These are phyloP conservation scores for Odocoileus virginianus DNA, from an alignment of 2,113 vertebrate species.

Conservation along the genomic window DNA sequence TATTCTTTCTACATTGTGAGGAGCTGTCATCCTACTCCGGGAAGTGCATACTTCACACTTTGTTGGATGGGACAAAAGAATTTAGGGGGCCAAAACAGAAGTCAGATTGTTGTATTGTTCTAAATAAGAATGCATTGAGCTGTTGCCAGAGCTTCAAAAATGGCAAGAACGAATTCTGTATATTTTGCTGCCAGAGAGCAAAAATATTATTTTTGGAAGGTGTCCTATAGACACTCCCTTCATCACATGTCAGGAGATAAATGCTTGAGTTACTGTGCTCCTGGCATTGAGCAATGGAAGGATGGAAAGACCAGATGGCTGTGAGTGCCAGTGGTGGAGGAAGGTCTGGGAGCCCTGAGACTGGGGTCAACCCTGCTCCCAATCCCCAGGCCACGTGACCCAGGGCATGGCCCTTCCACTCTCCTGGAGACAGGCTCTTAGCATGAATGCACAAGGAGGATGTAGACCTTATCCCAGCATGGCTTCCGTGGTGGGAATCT, in stretches of 20 bases:
- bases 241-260: not conserved
- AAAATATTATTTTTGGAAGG: constrained; percentile 68
- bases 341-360: not conserved
- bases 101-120: constrained; percentile 68
- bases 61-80: constrained; percentile 54
- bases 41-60: constrained; percentile 66
- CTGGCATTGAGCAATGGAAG: not conserved
- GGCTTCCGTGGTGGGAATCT: not conserved
- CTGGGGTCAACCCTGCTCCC: not conserved
- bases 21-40: not conserved
- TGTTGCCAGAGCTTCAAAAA: constrained; percentile 62
- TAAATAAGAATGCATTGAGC: constrained; percentile 61
- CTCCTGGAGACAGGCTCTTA: not conserved
- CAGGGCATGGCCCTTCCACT: fast-evolving
- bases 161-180: constrained; percentile 51
- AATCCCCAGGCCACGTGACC: not conserved
- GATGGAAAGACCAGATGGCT: not conserved
- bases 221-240: constrained; percentile 38
- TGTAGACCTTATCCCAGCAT: not conserved
- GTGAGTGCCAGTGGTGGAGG: not conserved
- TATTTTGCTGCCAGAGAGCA: constrained; percentile 39
- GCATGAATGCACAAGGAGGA: not conserved
- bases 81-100: constrained; percentile 49
- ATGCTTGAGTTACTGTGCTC: not conserved
- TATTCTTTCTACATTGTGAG: not conserved